Base-by-base conservation (phyloP, 2,797 vertebrate species). In the Sebastes oblongus region DNA sequence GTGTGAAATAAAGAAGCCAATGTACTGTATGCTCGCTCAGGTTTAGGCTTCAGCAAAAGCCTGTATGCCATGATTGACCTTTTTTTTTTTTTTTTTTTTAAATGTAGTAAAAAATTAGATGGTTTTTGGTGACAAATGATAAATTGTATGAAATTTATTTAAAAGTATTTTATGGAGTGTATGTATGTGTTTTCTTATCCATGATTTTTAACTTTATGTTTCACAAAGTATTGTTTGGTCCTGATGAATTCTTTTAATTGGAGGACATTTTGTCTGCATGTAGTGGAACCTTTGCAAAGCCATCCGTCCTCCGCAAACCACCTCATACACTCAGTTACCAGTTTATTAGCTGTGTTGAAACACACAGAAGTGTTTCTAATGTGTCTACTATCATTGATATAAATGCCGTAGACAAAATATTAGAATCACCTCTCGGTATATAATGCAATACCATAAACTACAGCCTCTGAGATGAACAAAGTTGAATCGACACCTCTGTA, bases 1-100 rank as follows among this genome's bases (percentile, higher is more conserved):
- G 42, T 50, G 46, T 50, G 18, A 50, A 20, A 50, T 61, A 60
- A 29, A 67, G 62, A 86, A 78, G 80, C 85, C 81, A 83, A 77
- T 71, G 69, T 89, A 84, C 85, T 87, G 83, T 88, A 70, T 2
- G 5, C 72, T 74, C 71, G 73, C 92, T 94, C 92, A 94, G 92
- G 94, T 87, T 90, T 67, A 81, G 81, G 81, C 87, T 89, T 79
- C 66, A 61, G 60, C n/a, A 59, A 68, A 81, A 86, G 87, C 79
- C 88, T 73, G 12, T 83, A 82, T 82, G 86, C 80, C 81, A 88
- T 85, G 64, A 83, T 64, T 58, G 22, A 85, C 22, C 73, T 68
- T 74, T 55, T 34, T 68, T 74, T 52, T 75, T 67, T 68, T 74
- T 52, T 75, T 76, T 67, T 52, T 32, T 73, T 25, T 25, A 72